Base-by-base conservation (phyloP, 2,888 invertebrate species). In the Heteropelma amictum region DNA sequence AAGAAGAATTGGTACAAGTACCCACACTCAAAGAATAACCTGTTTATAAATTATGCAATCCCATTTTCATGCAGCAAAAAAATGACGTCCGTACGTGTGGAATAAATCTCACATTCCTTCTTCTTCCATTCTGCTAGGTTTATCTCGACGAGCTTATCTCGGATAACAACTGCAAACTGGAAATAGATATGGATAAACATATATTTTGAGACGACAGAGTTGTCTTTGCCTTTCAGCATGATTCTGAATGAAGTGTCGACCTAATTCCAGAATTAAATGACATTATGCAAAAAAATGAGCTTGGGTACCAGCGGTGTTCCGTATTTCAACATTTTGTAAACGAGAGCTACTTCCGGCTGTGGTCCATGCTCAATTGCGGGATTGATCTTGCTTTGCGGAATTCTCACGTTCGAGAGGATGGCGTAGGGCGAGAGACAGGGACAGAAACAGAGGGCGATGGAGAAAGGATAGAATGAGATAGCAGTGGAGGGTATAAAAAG, bases 401-500 rank as follows among this genome's bases (percentile, higher is more conserved):
- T 63, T 26, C 51, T 40, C 35, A 38, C 49, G 38, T 30, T 10
- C 23, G 7, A 19, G 23, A 33, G 35, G 49, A 19, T 28, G 26
- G 10, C 8, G 35, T 17, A 49, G 35, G 17, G 26, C 12, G 21
- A 45, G 47, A 47, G 30, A 61, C 23, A 10, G 26, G 6, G n/a
- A 60, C n/a, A 30, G 12, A 21, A 12, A 42, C 8, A 17, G 28
- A 28, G n/a, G 19, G 42, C 17, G 42, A 28, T 14, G 12, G 38
- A 30, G 30, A 45, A 30, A 28, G 19, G 14, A 33, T n/a, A 33
- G 12, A 1, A 14, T 2, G 47, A 23, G 33, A 33, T 35, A 30
- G 69, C 19, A 23, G 21, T 33, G 51, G 49, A 51, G 67, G 33
- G 42, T 17, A 42, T 42, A 47, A 54, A 61, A 61, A 51, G 61